phyloP scores from a whole-genome alignment of 2,888 invertebrate species.

The Xestia sexstrigata region DNA sequence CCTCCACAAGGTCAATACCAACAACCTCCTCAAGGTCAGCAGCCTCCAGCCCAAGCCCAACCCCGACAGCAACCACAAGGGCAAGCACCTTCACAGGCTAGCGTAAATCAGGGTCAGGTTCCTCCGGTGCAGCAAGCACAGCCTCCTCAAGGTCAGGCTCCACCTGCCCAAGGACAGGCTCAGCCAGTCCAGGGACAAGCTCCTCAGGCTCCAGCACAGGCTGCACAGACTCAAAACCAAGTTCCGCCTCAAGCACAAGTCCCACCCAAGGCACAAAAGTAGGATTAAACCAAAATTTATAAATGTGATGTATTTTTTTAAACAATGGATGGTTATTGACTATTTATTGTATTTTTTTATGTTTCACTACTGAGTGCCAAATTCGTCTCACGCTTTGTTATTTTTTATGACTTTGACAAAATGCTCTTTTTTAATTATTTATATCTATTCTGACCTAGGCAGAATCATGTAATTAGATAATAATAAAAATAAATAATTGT shows the following conservation, averaged over 20 bases:
- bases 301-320: conserved; percentile 28
- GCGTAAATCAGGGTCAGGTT: conserved; percentile 55
- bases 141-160: conserved; percentile 58
- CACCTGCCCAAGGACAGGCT: conserved; percentile 30
- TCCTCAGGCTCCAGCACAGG: conserved; percentile 26
- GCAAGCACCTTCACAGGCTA: conserved; percentile 54
- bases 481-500: conserved; percentile 31
- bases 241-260: conserved; percentile 52
- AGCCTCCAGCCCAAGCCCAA: conserved; percentile 57
- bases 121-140: conserved; percentile 53
- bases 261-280: conserved; percentile 44
- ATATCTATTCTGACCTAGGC: conserved; percentile 45
- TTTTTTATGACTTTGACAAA: conserved; percentile 48
- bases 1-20: conserved; percentile 58
- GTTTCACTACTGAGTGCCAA: conserved; percentile 69
- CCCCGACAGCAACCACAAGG: conserved; percentile 57
- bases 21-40: conserved; percentile 62
- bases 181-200: conserved; percentile 47
- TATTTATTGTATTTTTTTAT: conserved; percentile 56
- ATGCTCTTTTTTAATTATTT: conserved; percentile 59
- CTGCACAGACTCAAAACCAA: conserved; percentile 42
- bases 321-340: conserved; percentile 33
- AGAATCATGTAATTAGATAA: conserved; percentile 53
- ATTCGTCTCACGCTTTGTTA: conserved; percentile 66
- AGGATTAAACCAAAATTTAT: conserved; percentile 45